Evolutionary conservation across 92 coral and sea anemone genomes (phyloP).

Genomic region (Anthopleura xanthogrammica): DNA sequence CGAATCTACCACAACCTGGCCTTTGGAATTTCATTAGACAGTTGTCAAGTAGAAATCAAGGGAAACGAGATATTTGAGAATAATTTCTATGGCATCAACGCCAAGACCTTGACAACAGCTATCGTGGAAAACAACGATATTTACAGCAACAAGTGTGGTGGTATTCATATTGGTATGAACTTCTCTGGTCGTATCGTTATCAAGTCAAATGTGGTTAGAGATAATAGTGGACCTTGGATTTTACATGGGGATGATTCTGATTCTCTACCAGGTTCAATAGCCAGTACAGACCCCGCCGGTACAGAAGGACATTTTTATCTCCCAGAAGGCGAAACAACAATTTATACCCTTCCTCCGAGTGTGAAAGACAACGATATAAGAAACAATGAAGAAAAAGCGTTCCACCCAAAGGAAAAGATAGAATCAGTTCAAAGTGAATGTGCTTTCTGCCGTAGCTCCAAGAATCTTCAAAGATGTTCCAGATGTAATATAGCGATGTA

Average conservation of each 20-base stretch:
- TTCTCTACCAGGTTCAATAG: background rate
- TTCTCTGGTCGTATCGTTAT: slow-evolving; percentile 50
- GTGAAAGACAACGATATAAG: slow-evolving; percentile 11
- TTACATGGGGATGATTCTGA: background rate
- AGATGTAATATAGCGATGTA: slow-evolving; percentile 51
- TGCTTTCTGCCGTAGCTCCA: slow-evolving; percentile 35
- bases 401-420: slow-evolving; percentile 40
- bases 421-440: slow-evolving; percentile 12
- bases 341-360: slow-evolving; percentile 37
- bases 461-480: slow-evolving; percentile 28
- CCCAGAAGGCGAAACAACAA: background rate
- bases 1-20: slow-evolving; percentile 64
- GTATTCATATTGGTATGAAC: slow-evolving; percentile 30
- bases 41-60: slow-evolving; percentile 4
- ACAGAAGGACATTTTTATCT: background rate
- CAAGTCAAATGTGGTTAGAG: slow-evolving; percentile 38
- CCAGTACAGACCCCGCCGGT: background rate
- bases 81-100: slow-evolving; percentile 46
- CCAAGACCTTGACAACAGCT: slow-evolving; percentile 37
- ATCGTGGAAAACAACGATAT: slow-evolving; percentile 37
- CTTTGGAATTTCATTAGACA: slow-evolving; percentile 63
- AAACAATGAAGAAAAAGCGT: slow-evolving; percentile 29
- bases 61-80: slow-evolving; percentile 60
- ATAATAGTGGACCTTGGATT: slow-evolving; percentile 62
- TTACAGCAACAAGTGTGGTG: slow-evolving; percentile 64